Evolutionary conservation across 2,113 vertebrate genomes (phyloP).

Genomic region (Sialia sialis): DNA sequence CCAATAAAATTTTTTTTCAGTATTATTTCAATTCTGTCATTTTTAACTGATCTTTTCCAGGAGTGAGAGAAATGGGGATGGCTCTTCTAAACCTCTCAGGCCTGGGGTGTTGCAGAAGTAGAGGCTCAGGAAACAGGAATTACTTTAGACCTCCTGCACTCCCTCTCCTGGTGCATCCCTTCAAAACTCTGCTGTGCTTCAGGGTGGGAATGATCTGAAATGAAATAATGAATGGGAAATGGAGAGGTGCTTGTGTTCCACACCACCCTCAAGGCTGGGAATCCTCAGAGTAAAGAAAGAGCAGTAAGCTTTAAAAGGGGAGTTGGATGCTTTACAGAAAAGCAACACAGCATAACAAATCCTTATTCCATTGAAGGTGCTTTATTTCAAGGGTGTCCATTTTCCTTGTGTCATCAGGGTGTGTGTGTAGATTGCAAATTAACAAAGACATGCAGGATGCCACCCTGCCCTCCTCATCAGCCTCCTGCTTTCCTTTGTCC

Average conservation of each 20-base stretch:
- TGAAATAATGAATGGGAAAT: background rate
- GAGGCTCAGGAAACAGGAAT: background rate
- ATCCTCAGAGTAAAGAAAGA: background rate
- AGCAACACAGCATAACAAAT: background rate
- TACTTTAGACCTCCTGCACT: background rate
- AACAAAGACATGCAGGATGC: background rate
- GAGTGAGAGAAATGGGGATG: background rate
- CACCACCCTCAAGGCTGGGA: background rate
- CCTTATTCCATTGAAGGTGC: background rate
- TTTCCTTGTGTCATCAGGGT: background rate
- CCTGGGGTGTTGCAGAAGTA: fast-evolving
- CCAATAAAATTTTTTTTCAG: background rate
- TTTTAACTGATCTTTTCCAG: background rate
- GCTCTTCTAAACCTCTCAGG: background rate
- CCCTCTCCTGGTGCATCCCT: background rate
- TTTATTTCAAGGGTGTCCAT: background rate
- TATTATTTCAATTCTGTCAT: background rate
- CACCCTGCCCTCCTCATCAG: background rate
- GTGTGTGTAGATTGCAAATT: too few species aligned
- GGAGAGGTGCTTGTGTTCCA: background rate
- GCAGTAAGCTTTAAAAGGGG: background rate
- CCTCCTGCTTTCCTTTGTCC: background rate
- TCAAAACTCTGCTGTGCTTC: background rate
- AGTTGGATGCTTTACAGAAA: background rate
- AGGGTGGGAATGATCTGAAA: background rate